Base-by-base conservation (phyloP, 2,888 invertebrate species). In the Trichogramma dendrolimi region DNA sequence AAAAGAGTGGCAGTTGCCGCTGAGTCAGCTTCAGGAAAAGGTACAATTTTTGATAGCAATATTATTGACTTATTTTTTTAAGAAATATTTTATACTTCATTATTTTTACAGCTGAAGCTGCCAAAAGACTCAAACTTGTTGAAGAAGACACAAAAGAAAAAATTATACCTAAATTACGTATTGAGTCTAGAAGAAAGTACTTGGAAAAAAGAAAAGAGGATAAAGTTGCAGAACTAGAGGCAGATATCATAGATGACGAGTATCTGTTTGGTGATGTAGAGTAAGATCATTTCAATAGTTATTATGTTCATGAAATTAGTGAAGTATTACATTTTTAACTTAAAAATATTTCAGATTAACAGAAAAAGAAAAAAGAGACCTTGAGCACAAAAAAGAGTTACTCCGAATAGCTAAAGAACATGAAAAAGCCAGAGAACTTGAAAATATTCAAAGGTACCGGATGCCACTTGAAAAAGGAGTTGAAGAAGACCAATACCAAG, bases 181-280 rank as follows among this genome's bases (percentile, higher is more conserved):
- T 95, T 14, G 91, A 96, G 75, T 97, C 98, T 0, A 85, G 99
- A 40, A 83, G 96, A 53, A 91, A 94, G 73, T 99, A 99, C 79
- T 83, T 99, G 70, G 92, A 92, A 75, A 99, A 98, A 79, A 85
- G 99, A 52, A 96, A 96, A 80, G 94, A 91, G 62, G 98, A 99
- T 75, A 99, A 99, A 82, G 87, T 98, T 44, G 87, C 91, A 7
- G 97, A 99, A 78, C 81, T 99, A 56, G 97, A 97, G 80, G 92
- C 90, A 5, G 96, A 96, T 75, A 92, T 99, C 62, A 82, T 87
- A 53, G 99, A 99, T 79, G 99, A 99, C 82, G 96, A 97, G 79
- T 94, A 92, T 76, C 84, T 97, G 0, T 99, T 97, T 79, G 90
- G 91, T 58, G 92, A 93, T 67, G 86, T 89, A 75, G 84, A 89